phyloP scores from a whole-genome alignment of 2,888 invertebrate species.

The Psylliodes chrysocephalus region DNA sequence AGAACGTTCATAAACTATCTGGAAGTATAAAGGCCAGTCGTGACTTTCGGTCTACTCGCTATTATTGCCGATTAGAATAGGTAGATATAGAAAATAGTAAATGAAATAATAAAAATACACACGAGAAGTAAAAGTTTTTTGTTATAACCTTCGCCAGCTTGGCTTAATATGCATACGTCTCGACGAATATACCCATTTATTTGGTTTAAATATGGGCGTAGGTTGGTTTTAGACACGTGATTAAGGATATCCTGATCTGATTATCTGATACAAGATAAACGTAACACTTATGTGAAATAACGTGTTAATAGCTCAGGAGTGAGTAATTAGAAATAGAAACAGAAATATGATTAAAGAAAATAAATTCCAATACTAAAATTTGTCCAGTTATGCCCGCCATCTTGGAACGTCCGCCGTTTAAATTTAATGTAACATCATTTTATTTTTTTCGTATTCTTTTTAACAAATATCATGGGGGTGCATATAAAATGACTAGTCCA shows the following conservation, averaged over 20 bases:
- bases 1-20: not conserved
- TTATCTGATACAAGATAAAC: not conserved
- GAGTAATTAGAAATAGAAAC: too few relatives aligned
- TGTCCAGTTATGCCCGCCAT: too few relatives aligned
- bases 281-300: not conserved
- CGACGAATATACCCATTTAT: not conserved
- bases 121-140: slow-evolving; percentile 12
- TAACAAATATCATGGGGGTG: too few relatives aligned
- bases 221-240: not conserved
- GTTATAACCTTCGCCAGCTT: not conserved
- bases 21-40: not conserved
- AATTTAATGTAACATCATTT: too few relatives aligned
- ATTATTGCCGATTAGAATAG: not conserved
- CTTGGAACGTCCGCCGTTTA: too few relatives aligned
- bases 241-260: slow-evolving; percentile 8
- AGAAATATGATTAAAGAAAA: too few relatives aligned
- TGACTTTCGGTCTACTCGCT: not conserved
- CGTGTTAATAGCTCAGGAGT: not conserved
- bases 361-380: too few relatives aligned
- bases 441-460: too few relatives aligned
- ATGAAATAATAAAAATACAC: not conserved
- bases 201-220: not conserved
- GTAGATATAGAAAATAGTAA: not conserved
- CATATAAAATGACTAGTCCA: too few relatives aligned
- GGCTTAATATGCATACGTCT: not conserved